phyloP scores from a whole-genome alignment of 2,888 invertebrate genomes.

The Margaritifera margaritifera region DNA sequence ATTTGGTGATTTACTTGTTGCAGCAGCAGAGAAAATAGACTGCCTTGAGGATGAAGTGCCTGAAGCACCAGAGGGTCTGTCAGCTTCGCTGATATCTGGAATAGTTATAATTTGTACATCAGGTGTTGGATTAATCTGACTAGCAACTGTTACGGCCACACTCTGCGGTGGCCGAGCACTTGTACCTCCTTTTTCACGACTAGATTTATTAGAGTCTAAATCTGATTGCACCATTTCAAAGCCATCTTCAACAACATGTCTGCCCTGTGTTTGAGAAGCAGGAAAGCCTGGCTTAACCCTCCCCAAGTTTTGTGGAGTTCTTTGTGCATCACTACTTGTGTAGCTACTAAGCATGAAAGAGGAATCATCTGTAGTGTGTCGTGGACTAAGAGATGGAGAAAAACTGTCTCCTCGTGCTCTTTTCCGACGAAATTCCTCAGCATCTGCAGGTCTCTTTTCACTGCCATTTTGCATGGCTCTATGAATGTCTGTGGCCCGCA shows the following conservation, averaged over 20 bases:
- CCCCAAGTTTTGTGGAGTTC: conserved; percentile 26
- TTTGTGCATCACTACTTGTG: conserved; percentile 22
- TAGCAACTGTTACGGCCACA: conserved; percentile 25
- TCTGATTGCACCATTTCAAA: conserved; percentile 35
- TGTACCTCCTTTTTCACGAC: conserved; percentile 13
- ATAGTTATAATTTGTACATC: conserved; percentile 31
- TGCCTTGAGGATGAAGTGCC: conserved; percentile 11
- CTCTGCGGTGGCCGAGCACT: conserved; percentile 18
- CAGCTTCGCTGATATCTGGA: conserved; percentile 16
- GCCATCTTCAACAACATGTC: conserved; percentile 30
- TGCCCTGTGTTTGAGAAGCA: conserved; percentile 10
- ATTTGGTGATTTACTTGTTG: too few species aligned
- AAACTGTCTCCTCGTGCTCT: too few species aligned
- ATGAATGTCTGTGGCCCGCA: conserved; percentile 28
- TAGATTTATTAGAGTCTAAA: conserved; percentile 12
- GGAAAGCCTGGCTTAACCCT: background rate
- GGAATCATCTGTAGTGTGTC: background rate
- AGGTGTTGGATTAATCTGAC: conserved; percentile 16
- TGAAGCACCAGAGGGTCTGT: background rate
- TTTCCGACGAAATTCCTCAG: conserved; percentile 7
- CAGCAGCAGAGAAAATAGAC: conserved; percentile 1
- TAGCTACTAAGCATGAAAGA: conserved; percentile 7
- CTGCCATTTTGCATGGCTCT: conserved; percentile 26
- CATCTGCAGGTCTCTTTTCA: conserved; percentile 22
- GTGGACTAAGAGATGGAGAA: background rate